Conservation (phyloP, 2,113 vertebrate genomes). For the Sinocyclocheilus anshuiensis region DNA sequence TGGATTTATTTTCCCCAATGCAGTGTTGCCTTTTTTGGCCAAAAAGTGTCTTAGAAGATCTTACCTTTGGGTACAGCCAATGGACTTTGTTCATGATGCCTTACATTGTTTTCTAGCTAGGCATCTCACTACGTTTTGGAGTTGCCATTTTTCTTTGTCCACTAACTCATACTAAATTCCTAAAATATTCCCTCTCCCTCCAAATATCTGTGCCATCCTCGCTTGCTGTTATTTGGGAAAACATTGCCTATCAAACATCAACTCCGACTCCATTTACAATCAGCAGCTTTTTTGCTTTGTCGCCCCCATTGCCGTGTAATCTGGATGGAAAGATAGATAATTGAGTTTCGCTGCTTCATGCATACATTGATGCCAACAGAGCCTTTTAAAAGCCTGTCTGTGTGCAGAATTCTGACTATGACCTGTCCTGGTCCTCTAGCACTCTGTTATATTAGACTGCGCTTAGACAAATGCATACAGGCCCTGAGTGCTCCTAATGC, state of each 20-base stretch:
- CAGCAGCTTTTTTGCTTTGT: neutral
- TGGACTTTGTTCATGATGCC: neutral
- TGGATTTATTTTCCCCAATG: neutral
- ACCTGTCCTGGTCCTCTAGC: constrained; percentile 47
- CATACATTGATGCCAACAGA: constrained; percentile 48
- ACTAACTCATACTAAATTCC: neutral
- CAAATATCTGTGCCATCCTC: neutral
- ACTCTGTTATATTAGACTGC: constrained; percentile 41
- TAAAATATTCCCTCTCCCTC: neutral
- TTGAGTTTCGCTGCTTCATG: constrained; percentile 44
- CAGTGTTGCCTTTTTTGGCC: neutral
- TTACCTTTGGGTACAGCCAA: neutral
- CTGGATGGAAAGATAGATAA: constrained; percentile 45
- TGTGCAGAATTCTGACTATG: constrained; percentile 10
- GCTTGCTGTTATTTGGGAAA: neutral
- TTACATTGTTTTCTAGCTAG: neutral
- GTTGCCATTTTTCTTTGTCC: neutral
- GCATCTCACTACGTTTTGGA: neutral
- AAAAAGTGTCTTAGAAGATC: neutral
- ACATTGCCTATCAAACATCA: neutral
- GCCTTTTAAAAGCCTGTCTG: constrained; percentile 49
- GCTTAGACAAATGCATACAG: constrained; percentile 27
- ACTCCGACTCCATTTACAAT: constrained; percentile 3
- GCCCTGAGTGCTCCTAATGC: constrained; percentile 20
- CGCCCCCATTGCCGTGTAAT: neutral